Base-by-base conservation (phyloP, 2,797 vertebrate species). In the Acomys russatus region DNA sequence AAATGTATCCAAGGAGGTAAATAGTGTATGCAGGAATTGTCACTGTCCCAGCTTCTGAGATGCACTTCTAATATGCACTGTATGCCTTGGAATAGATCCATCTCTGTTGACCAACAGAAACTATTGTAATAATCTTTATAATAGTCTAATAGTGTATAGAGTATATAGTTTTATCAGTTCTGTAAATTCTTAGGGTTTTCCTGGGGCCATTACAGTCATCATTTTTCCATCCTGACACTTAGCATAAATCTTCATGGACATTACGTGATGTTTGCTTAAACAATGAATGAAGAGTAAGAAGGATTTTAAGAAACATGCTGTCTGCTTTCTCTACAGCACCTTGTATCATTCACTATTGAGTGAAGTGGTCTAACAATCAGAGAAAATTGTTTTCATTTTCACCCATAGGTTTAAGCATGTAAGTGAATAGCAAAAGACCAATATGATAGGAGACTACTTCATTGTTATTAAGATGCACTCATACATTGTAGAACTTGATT, bases 401-500 rank as follows among this genome's bases (percentile, higher is more conserved):
- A 85, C 73, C 9, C 2, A 4, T 9, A n/a, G 59, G 23, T 91
- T 88, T 93, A 84, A 94, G 59, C 38, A 78, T 63, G 83, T 91
- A 85, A 85, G 35, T 44, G 68, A 88, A 88, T 88, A 90, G 91
- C 56, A 88, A 88, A 88, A 30, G 59, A 30, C 9, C n/a, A 12
- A 49, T 18, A 44, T 71, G 68, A 73, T 82, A 88, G 78, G 38
- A 88, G 17, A 3, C 61, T 28, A 30, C 89, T 92, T 76, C 82
- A 73, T 79, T 85, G 51, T 88, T 92, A 86, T 89, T 74, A 88
- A 51, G 63, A 84, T 64, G 11, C 20, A 28, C 59, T 87, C 88
- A 66, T 80, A 90, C 33, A 77, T 9, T 61, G 63, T 89, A 54
- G 49, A 63, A 25, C 14, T 87, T 76, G 86, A 96, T 66, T 88